Evolutionary conservation across 2,113 vertebrate genomes (phyloP), one percentile per base, ranked within the genome.

Genomic region (Corythornis madagascariensis): DNA sequence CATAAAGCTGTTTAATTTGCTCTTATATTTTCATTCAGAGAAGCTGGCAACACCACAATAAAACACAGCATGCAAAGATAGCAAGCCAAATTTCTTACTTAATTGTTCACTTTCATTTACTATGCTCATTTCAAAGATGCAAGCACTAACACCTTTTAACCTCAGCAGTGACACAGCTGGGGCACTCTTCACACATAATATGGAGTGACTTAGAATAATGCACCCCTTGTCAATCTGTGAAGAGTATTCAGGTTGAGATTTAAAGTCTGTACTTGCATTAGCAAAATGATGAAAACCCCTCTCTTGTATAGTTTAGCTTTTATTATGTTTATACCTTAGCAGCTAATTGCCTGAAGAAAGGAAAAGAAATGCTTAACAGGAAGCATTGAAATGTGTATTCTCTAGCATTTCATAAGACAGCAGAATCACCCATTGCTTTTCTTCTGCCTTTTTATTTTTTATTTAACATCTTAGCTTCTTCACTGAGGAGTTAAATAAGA

Each of bases 1-100:
- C 97, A 97, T 95, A 96, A 97, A 96, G 96, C 96, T 96, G 95
- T 95, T 98, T 97, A 97, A 97, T 98, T 97, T 96, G 94, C 86
- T 94, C 97, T 96, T 95, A 92, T 96, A 95, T 97, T 97, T 97
- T 97, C 96, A 95, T 96, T 97, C 96, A 97, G 91, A 97, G 95
- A 92, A 95, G 94, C 96, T 97, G 97, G 97, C 97, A 96, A 94
- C 81, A 35, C 52, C 94, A 96, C 96, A 97, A 94, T 97, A 94
- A 96, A 89, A 95, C 97, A 26, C 97, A 97, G 97, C 96, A 76
- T 93, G 97, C 70, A n/a, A 66, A 92, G 79, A 96, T 21, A 92
- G 79, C 31, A 95, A 95, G 97, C 97, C 97, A 97, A 97, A 96
- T 97, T 96, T 97, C 88, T 91, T 93, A 75, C 90, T 86, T 65